phyloP scores from a whole-genome alignment of 2,113 vertebrate genomes.

The Grammomys dolichurus region DNA sequence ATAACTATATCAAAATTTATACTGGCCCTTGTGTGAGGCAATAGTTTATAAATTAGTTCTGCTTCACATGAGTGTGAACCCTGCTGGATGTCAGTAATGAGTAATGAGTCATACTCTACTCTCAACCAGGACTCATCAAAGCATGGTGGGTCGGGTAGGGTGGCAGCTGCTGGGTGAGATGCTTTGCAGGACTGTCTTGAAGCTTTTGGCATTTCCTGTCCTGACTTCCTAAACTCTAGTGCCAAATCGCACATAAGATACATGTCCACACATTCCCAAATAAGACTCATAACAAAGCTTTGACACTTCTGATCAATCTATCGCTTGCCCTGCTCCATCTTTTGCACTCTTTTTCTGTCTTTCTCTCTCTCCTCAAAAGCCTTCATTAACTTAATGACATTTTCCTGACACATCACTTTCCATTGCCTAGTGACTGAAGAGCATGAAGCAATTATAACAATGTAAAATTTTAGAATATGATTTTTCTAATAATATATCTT shows the following conservation, averaged over 20 bases:
- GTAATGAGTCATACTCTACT: neutral
- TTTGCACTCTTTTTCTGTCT: neutral
- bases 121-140: no score
- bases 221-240: neutral
- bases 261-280: neutral
- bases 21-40: neutral
- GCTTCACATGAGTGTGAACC: neutral
- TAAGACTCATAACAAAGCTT: neutral
- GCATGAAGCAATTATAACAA: neutral
- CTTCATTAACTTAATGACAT: neutral
- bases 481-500: neutral
- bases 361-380: neutral
- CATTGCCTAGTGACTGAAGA: neutral
- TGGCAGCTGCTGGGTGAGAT: neutral
- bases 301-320: neutral
- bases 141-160: rapidly evolving
- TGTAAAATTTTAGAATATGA: neutral
- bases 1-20: neutral
- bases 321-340: neutral
- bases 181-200: neutral
- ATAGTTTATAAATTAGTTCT: neutral
- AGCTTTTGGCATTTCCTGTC: neutral
- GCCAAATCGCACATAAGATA: neutral
- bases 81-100: neutral
- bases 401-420: neutral